Percentiles rank a stretch among this genome's conserved stretches.
Conservation (phyloP, 2,113 vertebrate species). For the Lepus timidus region DNA sequence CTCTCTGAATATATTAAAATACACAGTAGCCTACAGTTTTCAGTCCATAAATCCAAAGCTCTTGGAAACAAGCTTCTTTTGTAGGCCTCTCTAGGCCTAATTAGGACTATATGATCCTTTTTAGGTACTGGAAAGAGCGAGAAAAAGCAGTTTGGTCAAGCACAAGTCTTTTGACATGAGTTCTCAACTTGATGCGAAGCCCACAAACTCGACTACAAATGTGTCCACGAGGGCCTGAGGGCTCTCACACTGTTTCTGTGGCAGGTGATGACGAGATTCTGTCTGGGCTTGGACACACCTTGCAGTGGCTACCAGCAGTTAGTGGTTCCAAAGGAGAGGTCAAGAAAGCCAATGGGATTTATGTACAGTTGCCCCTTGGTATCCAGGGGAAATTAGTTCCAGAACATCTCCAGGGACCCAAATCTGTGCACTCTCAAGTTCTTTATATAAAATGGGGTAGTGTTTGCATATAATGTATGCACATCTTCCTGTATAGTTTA, state of each 20-base stretch:
- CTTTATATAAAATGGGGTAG: no score
- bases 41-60: constrained; percentile 78
- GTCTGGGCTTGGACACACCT: background rate
- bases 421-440: no score
- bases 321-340: background rate
- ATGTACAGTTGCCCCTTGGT: background rate
- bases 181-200: constrained; percentile 68
- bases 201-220: constrained; percentile 59
- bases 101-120: constrained; percentile 82
- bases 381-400: no score
- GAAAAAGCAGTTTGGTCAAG: constrained; percentile 54
- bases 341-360: background rate
- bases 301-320: constrained; percentile 17
- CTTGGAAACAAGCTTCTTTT: constrained; percentile 77
- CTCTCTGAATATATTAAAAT: constrained; percentile 84
- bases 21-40: constrained; percentile 82
- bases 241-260: background rate
- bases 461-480: no score
- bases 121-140: constrained; percentile 68
- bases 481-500: no score
- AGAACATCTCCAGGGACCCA: no score
- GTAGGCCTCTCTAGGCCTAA: constrained; percentile 82
- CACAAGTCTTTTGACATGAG: background rate
- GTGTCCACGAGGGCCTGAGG: background rate
- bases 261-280: constrained; percentile 23